phyloP scores from a whole-genome alignment of 2,888 invertebrate species.

The Cosmorhoe ocellata region DNA sequence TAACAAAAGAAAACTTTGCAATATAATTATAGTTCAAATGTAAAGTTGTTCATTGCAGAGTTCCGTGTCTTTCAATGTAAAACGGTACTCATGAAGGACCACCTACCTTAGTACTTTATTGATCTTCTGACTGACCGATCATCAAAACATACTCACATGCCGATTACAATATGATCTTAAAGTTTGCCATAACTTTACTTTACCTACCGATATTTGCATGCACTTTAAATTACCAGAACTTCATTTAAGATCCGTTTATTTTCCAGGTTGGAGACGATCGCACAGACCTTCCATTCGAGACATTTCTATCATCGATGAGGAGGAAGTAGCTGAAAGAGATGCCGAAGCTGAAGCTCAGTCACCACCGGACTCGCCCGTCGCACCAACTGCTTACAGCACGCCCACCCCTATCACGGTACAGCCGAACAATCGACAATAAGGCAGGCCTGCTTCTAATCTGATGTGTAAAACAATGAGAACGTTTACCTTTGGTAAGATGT shows the following conservation, averaged over 20 bases:
- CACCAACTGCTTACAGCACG: slow-evolving; percentile 57
- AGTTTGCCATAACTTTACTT: no score
- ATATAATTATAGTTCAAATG: no score
- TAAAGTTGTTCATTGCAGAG: no score
- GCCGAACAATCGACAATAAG: slow-evolving; percentile 53
- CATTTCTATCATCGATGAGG: slow-evolving; percentile 93
- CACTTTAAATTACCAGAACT: neutral
- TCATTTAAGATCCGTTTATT: neutral
- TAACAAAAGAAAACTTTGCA: no score
- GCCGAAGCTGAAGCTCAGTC: slow-evolving; percentile 57
- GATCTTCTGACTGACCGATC: no score
- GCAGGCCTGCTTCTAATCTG: neutral
- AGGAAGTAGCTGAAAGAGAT: slow-evolving; percentile 85
- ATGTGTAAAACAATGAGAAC: neutral
- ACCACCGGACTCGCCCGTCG: slow-evolving; percentile 42
- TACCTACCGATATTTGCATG: neutral
- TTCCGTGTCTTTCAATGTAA: no score
- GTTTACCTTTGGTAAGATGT: no score
- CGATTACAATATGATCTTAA: no score
- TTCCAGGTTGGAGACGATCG: slow-evolving; percentile 88
- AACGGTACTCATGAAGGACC: no score
- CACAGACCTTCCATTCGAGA: slow-evolving; percentile 92
- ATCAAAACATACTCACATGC: no score
- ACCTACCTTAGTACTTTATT: no score
- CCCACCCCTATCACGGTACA: slow-evolving; percentile 73